Percentiles rank a stretch among this genome's conserved stretches.
These are phyloP conservation scores for Drosophila sucinea DNA, from an alignment of 1,140 invertebrate genomes.

Conservation along the genomic window DNA sequence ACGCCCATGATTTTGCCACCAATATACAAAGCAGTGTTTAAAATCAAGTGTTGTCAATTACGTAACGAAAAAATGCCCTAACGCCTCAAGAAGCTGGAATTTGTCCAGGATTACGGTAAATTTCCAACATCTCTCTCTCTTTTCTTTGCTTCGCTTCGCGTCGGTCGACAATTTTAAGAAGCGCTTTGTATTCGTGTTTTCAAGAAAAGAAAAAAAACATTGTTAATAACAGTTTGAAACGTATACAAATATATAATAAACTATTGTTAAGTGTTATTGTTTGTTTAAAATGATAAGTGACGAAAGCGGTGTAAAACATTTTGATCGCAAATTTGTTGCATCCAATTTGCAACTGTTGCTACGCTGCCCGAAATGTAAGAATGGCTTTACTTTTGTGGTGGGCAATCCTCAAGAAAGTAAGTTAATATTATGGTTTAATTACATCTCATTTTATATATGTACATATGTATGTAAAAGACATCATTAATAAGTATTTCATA, in stretches of 20 bases:
- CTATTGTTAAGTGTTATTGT: background rate
- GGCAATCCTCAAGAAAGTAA: background rate
- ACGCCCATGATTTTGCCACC: too few relatives aligned
- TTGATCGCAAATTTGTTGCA: slow-evolving; percentile 70
- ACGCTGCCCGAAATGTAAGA: slow-evolving; percentile 59
- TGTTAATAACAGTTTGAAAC: background rate
- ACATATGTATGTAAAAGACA: too few relatives aligned
- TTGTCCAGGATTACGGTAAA: slow-evolving; percentile 1
- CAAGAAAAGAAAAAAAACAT: background rate
- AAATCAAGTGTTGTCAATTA: background rate
- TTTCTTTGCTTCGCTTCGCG: background rate
- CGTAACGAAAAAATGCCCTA: background rate
- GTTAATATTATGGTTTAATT: slow-evolving; percentile 23
- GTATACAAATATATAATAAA: background rate
- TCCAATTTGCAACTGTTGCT: slow-evolving; percentile 44
- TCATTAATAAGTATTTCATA: too few relatives aligned
- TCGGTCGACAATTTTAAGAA: background rate
- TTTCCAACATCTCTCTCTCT: too few relatives aligned
- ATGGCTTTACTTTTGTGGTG: slow-evolving; percentile 18
- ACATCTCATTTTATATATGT: too few relatives aligned
- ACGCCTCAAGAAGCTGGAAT: background rate
- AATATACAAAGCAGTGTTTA: too few relatives aligned
- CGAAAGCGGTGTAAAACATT: slow-evolving; percentile 43
- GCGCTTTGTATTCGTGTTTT: background rate
- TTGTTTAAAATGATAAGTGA: slow-evolving; percentile 29